phyloP scores from a whole-genome alignment of 2,888 invertebrate species.

The Rhabditophanes sp. region DNA sequence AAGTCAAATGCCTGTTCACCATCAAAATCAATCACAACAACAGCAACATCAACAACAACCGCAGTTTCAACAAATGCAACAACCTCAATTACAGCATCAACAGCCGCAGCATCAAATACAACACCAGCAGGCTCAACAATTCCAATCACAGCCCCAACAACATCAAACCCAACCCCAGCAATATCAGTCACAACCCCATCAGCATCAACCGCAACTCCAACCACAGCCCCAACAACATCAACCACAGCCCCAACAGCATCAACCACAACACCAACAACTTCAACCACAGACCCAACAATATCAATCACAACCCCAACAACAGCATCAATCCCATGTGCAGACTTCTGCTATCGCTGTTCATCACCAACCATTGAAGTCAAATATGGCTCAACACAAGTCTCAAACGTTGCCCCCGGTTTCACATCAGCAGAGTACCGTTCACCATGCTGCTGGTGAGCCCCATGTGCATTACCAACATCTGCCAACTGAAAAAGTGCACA shows the following conservation, averaged over 20 bases:
- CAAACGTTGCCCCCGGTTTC: no score
- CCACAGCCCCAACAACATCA: background rate
- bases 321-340: slow-evolving; percentile 6
- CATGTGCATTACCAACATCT: no score
- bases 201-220: slow-evolving; percentile 1
- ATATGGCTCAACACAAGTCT: no score
- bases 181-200: background rate
- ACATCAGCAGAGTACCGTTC: no score
- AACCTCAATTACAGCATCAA: slow-evolving; percentile 4
- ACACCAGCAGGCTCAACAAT: slow-evolving; percentile 2
- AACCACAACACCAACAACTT: no score
- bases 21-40: background rate
- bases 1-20: no score
- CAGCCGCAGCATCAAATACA: slow-evolving; percentile 4
- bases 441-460: no score
- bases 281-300: no score
- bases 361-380: no score
- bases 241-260: slow-evolving; percentile 2
- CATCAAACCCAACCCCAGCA: slow-evolving; percentile 5
- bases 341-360: no score
- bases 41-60: slow-evolving; percentile 3
- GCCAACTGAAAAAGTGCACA: no score
- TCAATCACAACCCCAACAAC: slow-evolving; percentile 2
- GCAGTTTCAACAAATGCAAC: no score
- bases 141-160: slow-evolving; percentile 1